Base-by-base conservation (phyloP, 2,797 vertebrate species). In the Jordanella pulchra region DNA sequence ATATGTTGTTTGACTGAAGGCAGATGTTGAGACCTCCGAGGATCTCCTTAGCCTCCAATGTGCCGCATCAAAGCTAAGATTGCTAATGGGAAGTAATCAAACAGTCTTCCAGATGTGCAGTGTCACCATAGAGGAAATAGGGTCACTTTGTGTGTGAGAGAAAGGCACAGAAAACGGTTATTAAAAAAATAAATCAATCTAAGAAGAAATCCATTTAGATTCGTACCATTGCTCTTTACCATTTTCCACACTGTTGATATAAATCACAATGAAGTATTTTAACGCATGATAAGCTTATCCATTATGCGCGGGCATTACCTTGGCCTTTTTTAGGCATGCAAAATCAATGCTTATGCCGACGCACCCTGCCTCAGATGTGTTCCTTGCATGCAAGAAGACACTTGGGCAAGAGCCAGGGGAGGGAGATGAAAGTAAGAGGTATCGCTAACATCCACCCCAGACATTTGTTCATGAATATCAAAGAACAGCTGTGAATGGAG, bases 381-480 rank as follows among this genome's bases (percentile, higher is more conserved):
- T 92, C 83, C 84, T 81, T 83, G 86, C 84, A 92, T 91, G 89
- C 79, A 45, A 77, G 84, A 80, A 93, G 91, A 90, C 92, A 94
- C 90, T 94, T 91, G 76, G 89, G 93, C 89, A 92, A 92, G 89
- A 91, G 93, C 91, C 91, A 88, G 89, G 89, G 91, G 93, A 92
- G 86, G 77, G 78, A 93, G 94, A 95, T 95, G 94, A 95, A 95
- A 95, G 93, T 89, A 84, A 89, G 91, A 87, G 91, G 91, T 92
- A 92, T 92, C 84, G 86, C 91, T 91, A 91, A 92, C 93, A 94
- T 94, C 93, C 90, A 92, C 79, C 89, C 80, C 90, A 94, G 93
- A 93, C 94, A 95, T 93, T 94, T 95, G 94, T 92, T 95, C 93
- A 95, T 95, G 94, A 95, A 95, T 95, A 95, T 95, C 94, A 95